Evolutionary conservation across 2,888 invertebrate species (phyloP).

Genomic region (Zootermopsis nevadensis): DNA sequence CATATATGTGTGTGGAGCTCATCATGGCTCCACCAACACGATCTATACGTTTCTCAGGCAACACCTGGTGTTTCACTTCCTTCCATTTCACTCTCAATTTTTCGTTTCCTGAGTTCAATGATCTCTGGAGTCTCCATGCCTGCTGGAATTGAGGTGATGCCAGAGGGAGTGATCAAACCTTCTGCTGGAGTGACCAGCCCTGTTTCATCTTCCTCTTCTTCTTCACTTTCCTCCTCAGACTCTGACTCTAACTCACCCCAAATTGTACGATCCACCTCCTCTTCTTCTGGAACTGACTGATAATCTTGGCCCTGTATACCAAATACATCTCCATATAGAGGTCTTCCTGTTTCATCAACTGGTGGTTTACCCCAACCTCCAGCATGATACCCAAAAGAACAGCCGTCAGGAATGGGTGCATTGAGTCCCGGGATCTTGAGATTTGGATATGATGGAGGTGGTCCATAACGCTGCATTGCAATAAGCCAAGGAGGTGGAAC

Average conservation of each 20-base stretch:
- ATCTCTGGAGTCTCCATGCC: constrained; percentile 99
- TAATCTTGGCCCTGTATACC: constrained; percentile 82
- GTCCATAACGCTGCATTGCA: constrained; percentile 85
- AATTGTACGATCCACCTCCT: constrained; percentile 90
- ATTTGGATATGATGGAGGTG: constrained; percentile 98
- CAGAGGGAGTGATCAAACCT: constrained; percentile 94
- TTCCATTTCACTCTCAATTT: constrained; percentile 96
- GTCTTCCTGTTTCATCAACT: constrained; percentile 97
- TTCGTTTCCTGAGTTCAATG: constrained; percentile 96
- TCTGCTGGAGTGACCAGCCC: constrained; percentile 94
- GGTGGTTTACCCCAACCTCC: constrained; percentile 99
- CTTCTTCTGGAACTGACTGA: constrained; percentile 77
- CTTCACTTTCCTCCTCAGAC: constrained; percentile 75
- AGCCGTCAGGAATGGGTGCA: constrained; percentile 97
- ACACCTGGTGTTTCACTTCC: constrained; percentile 93
- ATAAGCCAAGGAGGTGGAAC: constrained; percentile 61
- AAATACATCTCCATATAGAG: constrained; percentile 98
- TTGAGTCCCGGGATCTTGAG: constrained; percentile 97
- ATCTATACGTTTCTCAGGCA: constrained; percentile 94
- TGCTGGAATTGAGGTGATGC: constrained; percentile 88
- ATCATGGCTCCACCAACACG: constrained; percentile 93
- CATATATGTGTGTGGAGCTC: constrained; percentile 98
- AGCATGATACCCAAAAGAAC: constrained; percentile 98
- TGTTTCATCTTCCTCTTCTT: constrained; percentile 73
- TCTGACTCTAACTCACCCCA: constrained; percentile 98